A percentile compares a stretch with the other conserved stretches of the same genome.
Evolutionary conservation across 1,140 invertebrate species (phyloP).

Genomic region (Drosophila kepulauana): DNA sequence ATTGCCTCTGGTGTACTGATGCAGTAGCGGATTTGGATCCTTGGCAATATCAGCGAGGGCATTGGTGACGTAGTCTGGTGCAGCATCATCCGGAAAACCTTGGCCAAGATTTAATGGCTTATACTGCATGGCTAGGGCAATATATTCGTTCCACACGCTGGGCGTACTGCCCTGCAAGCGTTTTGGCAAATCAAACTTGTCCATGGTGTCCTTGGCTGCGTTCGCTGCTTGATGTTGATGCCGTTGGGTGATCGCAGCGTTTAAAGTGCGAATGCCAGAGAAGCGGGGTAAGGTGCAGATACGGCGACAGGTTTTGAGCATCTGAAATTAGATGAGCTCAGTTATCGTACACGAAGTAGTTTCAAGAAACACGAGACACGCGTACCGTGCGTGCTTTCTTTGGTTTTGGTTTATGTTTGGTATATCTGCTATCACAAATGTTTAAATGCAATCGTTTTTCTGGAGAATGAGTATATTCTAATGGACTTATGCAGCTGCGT

Average conservation of each 20-base stretch:
- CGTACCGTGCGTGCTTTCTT: constrained; percentile 36
- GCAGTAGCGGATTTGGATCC: constrained; percentile 91
- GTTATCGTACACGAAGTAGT: constrained; percentile 16
- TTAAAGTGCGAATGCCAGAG: constrained; percentile 12
- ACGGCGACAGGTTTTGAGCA: constrained; percentile 55
- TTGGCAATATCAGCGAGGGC: constrained; percentile 89
- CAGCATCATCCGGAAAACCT: constrained; percentile 98
- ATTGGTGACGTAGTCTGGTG: constrained; percentile 93
- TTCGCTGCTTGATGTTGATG: background rate
- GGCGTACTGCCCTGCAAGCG: constrained; percentile 87
- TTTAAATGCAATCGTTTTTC: constrained; percentile 63
- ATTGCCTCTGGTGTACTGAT: constrained; percentile 97
- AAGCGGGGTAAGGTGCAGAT: constrained; percentile 18
- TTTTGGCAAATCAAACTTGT: constrained; percentile 87
- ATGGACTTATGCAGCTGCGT: constrained; percentile 45
- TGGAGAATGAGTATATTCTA: constrained; percentile 3
- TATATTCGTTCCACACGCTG: constrained; percentile 95
- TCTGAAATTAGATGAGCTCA: constrained; percentile 53
- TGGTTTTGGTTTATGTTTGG: no score
- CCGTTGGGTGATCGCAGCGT: constrained; percentile 13
- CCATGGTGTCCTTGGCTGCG: constrained; percentile 50
- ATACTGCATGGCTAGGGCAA: constrained; percentile 93
- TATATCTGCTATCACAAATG: constrained; percentile 48
- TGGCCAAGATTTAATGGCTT: constrained; percentile 98
- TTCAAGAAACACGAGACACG: constrained; percentile 41